Evolutionary conservation across 2,113 vertebrate genomes (phyloP), one percentile per base, ranked within the genome.

Genomic region (Thamnophis sirtalis): DNA sequence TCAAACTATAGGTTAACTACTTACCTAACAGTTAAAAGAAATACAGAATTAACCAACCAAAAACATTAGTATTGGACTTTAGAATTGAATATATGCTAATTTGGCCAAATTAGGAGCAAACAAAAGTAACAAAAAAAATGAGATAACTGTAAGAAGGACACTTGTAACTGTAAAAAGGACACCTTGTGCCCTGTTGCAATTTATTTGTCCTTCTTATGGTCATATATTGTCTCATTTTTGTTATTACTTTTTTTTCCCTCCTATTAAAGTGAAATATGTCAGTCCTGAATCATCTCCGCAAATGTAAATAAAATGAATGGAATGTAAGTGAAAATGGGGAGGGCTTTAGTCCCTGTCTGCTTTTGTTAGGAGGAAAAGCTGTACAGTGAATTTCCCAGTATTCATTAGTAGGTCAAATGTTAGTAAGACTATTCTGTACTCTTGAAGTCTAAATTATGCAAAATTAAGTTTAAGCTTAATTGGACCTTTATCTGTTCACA

Each of bases 401-500:
- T 92, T 93, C 9, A 48, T 86, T 54, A 91, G 92, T 91, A 92
- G 94, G 4, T 89, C 54, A 85, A 89, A 73, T 87, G 90, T 4
- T 1, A 9, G 21, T 3, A 50, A 68, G 24, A 19, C 84, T 93
- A 9, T 24, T 90, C 24, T 11, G 50, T 90, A 63, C 50, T 19
- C 21, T n/a, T 0, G 1, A 3, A 58, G 2, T 93, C 63, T 86
- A 91, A 94, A 93, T 92, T 50, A 85, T 88, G 43, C 53, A 91
- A 87, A 92, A 92, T 48, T 13, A 33, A 0, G 0, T 87, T 94
- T 55, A 0, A 89, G 43, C 90, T 55, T 93, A 93, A 49, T 88
- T 89, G 91, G 68, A 86, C 93, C 94, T 87, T 92, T 93, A 0
- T 90, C 93, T 94, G 73, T 21, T 89, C 22, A 24, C 92, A 51